These are phyloP conservation scores for Enteromius treurensis DNA, from an alignment of 2,797 vertebrate genomes.

Conservation along the genomic window DNA sequence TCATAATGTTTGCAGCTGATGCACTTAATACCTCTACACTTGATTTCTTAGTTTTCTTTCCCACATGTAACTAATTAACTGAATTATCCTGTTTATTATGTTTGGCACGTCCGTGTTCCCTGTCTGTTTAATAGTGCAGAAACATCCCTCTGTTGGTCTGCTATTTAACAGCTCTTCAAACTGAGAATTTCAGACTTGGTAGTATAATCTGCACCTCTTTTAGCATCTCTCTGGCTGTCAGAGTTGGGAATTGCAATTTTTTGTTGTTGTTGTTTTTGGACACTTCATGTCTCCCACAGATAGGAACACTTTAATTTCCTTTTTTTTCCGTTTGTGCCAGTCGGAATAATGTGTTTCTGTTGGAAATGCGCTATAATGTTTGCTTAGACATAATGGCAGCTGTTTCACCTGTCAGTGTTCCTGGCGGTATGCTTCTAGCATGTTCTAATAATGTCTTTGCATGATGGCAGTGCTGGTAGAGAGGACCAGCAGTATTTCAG, in stretches of 20 bases:
- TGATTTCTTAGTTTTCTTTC: conserved; percentile 1
- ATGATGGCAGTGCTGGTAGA: conserved; percentile 8
- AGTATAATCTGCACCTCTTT: conserved; percentile 40
- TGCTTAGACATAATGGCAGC: conserved; percentile 37
- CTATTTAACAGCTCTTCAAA: conserved; percentile 3
- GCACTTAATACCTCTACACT: neutral
- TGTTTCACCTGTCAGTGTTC: conserved; percentile 39
- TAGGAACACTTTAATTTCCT: conserved; percentile 28
- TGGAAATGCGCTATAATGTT: conserved; percentile 40
- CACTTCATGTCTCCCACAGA: conserved; percentile 28
- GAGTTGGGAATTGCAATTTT: neutral
- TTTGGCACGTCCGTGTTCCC: neutral
- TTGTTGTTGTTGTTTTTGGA: conserved; percentile 15
- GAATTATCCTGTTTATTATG: neutral
- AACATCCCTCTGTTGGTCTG: conserved; percentile 12
- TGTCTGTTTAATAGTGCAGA: conserved; percentile 4
- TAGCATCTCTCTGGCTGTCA: conserved; percentile 17
- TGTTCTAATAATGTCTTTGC: conserved; percentile 29
- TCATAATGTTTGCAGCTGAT: neutral
- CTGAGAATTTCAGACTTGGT: neutral
- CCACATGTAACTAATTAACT: neutral
- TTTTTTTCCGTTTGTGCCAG: conserved; percentile 18
- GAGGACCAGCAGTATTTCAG: conserved; percentile 8
- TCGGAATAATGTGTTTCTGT: conserved; percentile 7
- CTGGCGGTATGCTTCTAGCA: neutral